Conservation (phyloP, 2,888 invertebrate genomes). For the Troides helena region DNA sequence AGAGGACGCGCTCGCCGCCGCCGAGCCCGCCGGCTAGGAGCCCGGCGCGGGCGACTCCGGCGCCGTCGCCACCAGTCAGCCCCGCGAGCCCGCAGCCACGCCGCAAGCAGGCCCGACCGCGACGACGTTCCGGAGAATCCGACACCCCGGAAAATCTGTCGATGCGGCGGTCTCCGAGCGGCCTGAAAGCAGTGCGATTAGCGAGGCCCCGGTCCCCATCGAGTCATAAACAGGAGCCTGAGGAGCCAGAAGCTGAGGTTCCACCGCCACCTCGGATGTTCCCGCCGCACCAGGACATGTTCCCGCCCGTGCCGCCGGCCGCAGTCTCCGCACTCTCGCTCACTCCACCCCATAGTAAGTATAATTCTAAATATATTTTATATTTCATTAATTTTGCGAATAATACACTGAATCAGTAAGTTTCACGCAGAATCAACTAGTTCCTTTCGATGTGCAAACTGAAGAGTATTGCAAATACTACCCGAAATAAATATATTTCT, state of each 20-base stretch:
- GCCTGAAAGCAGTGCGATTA: conserved; percentile 66
- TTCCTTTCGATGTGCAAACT: background rate
- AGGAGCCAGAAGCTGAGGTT: conserved; percentile 71
- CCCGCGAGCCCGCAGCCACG: conserved; percentile 91
- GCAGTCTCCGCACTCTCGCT: conserved; percentile 87
- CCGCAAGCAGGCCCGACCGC: conserved; percentile 91
- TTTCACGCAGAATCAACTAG: background rate
- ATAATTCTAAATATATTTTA: conserved; percentile 14
- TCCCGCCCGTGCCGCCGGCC: conserved; percentile 84
- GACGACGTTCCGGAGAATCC: conserved; percentile 89
- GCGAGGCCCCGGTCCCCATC: conserved; percentile 59
- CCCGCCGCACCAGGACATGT: conserved; percentile 82
- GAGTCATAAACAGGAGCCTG: conserved; percentile 65
- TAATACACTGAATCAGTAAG: background rate
- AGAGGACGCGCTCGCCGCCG: conserved; percentile 62
- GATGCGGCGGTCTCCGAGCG: conserved; percentile 77
- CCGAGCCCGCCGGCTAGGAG: conserved; percentile 65
- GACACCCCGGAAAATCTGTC: conserved; percentile 82
- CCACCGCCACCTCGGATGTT: conserved; percentile 80
- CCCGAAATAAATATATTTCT: background rate
- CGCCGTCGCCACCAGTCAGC: conserved; percentile 72
- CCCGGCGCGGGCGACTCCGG: conserved; percentile 69
- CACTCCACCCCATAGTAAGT: conserved; percentile 91
- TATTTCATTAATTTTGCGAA: background rate
- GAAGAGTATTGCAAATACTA: background rate